phyloP scores from a whole-genome alignment of 2,888 invertebrate genomes.

The Heliconius ethilla region DNA sequence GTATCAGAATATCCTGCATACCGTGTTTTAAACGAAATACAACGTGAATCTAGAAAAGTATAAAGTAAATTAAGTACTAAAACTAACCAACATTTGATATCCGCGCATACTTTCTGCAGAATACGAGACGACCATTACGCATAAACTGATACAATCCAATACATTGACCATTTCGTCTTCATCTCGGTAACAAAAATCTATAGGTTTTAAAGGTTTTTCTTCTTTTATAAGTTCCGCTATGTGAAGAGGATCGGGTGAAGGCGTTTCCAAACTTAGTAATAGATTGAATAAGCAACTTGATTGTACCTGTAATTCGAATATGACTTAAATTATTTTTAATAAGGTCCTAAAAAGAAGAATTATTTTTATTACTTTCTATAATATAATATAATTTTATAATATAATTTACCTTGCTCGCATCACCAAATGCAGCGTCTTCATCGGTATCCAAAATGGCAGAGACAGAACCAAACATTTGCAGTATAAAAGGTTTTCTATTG shows the following conservation, averaged over 20 bases:
- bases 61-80: conserved; percentile 39
- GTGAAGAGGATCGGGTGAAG: conserved; percentile 96
- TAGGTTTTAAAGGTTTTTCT: conserved; percentile 94
- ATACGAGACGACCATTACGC: conserved; percentile 99
- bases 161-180: conserved; percentile 98
- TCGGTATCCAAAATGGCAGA: conserved; percentile 97
- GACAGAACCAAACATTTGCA: conserved; percentile 99
- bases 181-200: conserved; percentile 99
- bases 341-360: background rate
- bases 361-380: background rate
- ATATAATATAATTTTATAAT: background rate
- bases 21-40: no score
- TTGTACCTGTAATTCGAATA: conserved; percentile 84
- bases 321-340: no score
- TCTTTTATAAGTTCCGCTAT: conserved; percentile 96
- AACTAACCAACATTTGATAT: conserved; percentile 92
- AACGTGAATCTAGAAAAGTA: background rate
- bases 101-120: conserved; percentile 96
- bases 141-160: conserved; percentile 98
- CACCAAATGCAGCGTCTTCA: conserved; percentile 92
- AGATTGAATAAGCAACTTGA: conserved; percentile 96
- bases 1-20: no score
- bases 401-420: conserved; percentile 93
- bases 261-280: conserved; percentile 94
- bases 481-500: conserved; percentile 98